Conservation (phyloP, 1,140 invertebrate genomes). For the Trialeurodes vaporariorum region DNA sequence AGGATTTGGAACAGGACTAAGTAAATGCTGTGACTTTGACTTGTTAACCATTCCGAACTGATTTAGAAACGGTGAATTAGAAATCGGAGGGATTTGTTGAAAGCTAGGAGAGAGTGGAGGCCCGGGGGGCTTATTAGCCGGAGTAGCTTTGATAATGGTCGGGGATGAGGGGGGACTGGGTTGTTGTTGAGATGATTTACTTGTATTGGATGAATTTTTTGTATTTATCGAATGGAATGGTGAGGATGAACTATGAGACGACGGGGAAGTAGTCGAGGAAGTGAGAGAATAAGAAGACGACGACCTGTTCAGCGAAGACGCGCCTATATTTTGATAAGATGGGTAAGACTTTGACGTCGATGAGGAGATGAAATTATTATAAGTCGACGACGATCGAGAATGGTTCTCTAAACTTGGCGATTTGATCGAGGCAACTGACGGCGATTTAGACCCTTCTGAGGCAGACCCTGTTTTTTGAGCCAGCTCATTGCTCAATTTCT, state of each 20-base stretch:
- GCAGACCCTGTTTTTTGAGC: conserved; percentile 12
- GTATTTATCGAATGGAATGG: background rate
- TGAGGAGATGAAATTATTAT: conserved; percentile 5
- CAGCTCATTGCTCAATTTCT: background rate
- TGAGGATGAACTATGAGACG: background rate
- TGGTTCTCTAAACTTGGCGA: conserved; percentile 15
- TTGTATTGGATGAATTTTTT: background rate
- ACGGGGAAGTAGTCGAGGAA: background rate
- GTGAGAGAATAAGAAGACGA: background rate
- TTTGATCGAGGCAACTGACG: conserved; percentile 17
- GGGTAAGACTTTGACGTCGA: background rate
- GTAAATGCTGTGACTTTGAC: background rate
- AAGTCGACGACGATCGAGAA: background rate
- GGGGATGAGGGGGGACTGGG: background rate
- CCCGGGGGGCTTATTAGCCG: background rate
- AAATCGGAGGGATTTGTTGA: background rate
- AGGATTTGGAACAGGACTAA: background rate
- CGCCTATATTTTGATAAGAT: background rate
- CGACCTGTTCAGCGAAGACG: background rate
- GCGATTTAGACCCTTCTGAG: conserved; percentile 28
- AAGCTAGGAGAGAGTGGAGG: background rate
- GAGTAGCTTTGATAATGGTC: background rate
- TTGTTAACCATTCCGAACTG: background rate
- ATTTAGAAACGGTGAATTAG: background rate
- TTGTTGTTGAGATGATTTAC: background rate